These are phyloP conservation scores for Xestia ashworthii DNA, from an alignment of 2,888 invertebrate species.

Conservation along the genomic window DNA sequence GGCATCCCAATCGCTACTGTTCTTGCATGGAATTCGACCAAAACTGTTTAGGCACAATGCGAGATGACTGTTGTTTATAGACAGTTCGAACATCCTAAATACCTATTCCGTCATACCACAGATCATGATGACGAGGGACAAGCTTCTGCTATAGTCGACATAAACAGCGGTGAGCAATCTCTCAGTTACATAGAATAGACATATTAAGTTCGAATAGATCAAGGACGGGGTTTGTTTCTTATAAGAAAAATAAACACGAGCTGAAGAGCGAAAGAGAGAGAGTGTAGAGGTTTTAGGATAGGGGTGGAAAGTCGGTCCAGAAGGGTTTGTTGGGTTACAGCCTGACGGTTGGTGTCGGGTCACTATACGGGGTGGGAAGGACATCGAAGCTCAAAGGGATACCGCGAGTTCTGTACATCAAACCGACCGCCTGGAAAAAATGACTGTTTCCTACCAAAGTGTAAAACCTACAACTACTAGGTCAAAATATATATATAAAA, in stretches of 20 bases:
- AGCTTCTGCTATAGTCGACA: slow-evolving; percentile 25
- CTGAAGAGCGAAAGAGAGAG: not conserved
- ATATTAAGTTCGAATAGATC: slow-evolving; percentile 11
- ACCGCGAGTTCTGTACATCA: too few relatives aligned
- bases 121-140: slow-evolving; percentile 32
- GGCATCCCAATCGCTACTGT: too few relatives aligned
- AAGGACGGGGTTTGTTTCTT: too few relatives aligned
- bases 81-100: slow-evolving; percentile 23
- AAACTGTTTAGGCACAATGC: slow-evolving; percentile 1
- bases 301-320: not conserved
- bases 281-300: not conserved
- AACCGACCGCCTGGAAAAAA: too few relatives aligned
- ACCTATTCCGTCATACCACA: slow-evolving; percentile 36
- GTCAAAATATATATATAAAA: too few relatives aligned
- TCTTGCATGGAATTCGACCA: slow-evolving; percentile 18
- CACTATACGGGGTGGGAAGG: too few relatives aligned
- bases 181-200: slow-evolving; percentile 31
- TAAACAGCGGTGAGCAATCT: slow-evolving; percentile 34
- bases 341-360: not conserved
- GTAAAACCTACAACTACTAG: too few relatives aligned
- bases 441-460: too few relatives aligned
- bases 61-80: not conserved
- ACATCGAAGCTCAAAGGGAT: too few relatives aligned
- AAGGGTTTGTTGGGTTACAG: not conserved
- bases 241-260: not conserved